Base-by-base conservation (phyloP, 2,888 invertebrate genomes). In the Cataglyphis albicans region DNA sequence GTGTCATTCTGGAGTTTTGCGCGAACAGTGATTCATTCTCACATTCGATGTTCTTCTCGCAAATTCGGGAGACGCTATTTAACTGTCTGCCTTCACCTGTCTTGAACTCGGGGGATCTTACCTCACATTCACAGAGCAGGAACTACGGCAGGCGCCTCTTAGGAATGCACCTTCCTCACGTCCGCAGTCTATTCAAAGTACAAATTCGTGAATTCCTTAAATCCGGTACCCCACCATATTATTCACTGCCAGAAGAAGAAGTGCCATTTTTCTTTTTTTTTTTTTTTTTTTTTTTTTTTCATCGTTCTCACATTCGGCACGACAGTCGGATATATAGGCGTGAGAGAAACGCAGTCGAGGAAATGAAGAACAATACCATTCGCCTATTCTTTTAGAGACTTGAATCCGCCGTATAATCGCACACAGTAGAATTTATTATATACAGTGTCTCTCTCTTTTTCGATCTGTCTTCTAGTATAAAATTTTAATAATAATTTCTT, bases 61-160 rank as follows among this genome's bases (percentile, higher is more conserved):
- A 74, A 64, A 87, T 87, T 86, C 59, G 80, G 84, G 70, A 84
- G 64, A 57, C 35, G 80, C 59, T 48, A 72, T 81, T 48, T 65
- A 65, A 61, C 65, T 35, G 44, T 18, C 48, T 44, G 57, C 61
- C 32, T 29, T 82, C 75, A 74, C 55, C 55, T 52, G 48, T 38
- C 78, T 55, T 38, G 78, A 48, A 70, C 44, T 74, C 73, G n/a
- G 44, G n/a, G 6, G 41, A 15, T 29, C 72, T 72, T 57, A 38
- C 35, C 18, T 25, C 21, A 12, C 86, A 70, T 89, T 85, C 80
- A 75, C 41, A 72, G 74, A 65, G 55, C 88, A 84, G 91, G 91
- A 90, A 88, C 81, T 84, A 88, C 87, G 90, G 75, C 48, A 76
- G 84, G 78, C 83, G 91, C 84, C 65, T 87, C 76, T 68, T 29